phyloP scores from a whole-genome alignment of 2,797 vertebrate species.

The Sphenodon punctatus region DNA sequence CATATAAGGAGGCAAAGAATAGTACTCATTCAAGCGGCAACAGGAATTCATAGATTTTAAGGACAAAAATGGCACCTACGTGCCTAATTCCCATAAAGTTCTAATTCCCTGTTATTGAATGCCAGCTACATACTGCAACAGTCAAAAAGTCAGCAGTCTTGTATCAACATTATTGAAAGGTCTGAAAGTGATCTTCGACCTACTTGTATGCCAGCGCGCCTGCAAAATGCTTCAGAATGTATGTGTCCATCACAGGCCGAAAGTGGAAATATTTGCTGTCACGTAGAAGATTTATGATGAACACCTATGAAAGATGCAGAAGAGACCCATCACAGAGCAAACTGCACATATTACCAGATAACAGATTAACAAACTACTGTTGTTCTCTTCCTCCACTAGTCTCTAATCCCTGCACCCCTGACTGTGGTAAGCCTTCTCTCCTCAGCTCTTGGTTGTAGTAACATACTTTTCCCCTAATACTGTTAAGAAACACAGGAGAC shows the following conservation, averaged over 20 bases:
- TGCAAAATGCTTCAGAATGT: constrained; percentile 98
- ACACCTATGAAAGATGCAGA: constrained; percentile 81
- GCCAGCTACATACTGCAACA: too few species aligned
- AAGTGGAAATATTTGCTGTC: constrained; percentile 99
- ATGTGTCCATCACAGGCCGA: constrained; percentile 97
- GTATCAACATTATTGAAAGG: not conserved
- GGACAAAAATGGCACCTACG: too few species aligned
- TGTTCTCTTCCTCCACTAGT: accelerated
- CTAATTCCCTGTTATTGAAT: not conserved
- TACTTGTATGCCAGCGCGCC: constrained; percentile 98
- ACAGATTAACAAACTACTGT: not conserved
- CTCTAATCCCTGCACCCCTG: not conserved
- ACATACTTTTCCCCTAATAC: not conserved
- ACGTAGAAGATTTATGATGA: constrained; percentile 97
- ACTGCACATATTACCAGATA: not conserved
- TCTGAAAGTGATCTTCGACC: constrained; percentile 5
- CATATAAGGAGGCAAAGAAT: not conserved
- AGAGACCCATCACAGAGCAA: not conserved
- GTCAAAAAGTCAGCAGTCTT: not conserved
- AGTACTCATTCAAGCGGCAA: not conserved
- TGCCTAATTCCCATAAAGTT: too few species aligned
- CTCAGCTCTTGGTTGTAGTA: not conserved
- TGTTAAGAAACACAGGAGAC: not conserved
- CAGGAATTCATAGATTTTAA: too few species aligned
- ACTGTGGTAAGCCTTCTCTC: not conserved